These are phyloP conservation scores for Actenoides hombroni DNA, from an alignment of 2,113 vertebrate genomes.

Conservation along the genomic window DNA sequence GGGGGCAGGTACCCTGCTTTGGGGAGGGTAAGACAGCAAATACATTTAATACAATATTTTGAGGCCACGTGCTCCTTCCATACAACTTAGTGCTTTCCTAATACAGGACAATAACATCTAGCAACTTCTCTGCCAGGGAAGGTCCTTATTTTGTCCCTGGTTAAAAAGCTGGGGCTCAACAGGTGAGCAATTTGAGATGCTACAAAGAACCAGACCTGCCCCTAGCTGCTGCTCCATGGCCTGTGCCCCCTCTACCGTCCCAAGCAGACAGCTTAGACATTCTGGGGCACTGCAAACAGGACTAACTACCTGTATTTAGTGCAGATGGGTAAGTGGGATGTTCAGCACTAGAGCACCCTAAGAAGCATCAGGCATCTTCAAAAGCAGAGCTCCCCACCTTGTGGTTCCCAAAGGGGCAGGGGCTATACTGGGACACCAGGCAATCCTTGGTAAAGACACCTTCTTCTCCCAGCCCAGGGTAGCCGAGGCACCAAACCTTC, in stretches of 20 bases:
- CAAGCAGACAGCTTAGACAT: background rate
- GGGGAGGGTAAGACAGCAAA: background rate
- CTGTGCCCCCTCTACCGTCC: background rate
- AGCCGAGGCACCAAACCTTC: background rate
- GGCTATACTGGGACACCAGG: background rate
- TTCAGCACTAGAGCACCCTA: fast-evolving
- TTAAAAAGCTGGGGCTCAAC: background rate
- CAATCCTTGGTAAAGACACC: background rate
- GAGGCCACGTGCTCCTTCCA: background rate
- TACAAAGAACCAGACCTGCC: background rate
- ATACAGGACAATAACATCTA: background rate
- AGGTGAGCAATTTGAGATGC: background rate
- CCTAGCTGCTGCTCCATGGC: background rate
- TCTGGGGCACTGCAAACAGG: background rate
- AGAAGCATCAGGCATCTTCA: background rate
- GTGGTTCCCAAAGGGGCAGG: background rate
- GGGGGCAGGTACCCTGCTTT: background rate
- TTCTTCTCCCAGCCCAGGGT: background rate
- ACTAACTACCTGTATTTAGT: background rate
- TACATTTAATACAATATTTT: background rate
- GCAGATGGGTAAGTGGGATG: background rate
- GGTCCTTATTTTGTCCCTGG: background rate
- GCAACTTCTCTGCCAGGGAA: background rate
- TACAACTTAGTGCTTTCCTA: background rate
- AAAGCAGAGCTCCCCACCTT: background rate